Conservation (phyloP, 1,140 invertebrate species). For the Platyura marginata region DNA sequence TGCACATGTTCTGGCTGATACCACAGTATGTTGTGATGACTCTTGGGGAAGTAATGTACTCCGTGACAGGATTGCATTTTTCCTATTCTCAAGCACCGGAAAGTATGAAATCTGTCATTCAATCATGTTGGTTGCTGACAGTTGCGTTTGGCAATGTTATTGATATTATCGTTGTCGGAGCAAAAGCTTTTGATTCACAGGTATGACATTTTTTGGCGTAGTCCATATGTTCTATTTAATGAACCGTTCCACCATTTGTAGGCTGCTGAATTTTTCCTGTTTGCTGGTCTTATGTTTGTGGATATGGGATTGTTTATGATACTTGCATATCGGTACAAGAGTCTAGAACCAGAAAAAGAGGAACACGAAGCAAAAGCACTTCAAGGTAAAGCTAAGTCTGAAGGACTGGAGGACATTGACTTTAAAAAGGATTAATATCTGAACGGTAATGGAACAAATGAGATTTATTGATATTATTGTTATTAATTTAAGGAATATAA, state of each 20-base stretch:
- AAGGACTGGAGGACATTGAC: no score
- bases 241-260: no score
- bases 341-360: no score
- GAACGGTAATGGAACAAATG: no score
- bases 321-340: slow-evolving; percentile 55
- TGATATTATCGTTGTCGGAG: slow-evolving; percentile 54
- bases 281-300: slow-evolving; percentile 63
- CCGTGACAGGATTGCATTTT: slow-evolving; percentile 54
- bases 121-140: slow-evolving; percentile 61
- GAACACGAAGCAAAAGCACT: no score
- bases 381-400: no score
- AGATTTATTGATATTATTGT: no score
- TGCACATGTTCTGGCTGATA: slow-evolving; percentile 60
- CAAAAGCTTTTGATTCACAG: slow-evolving; percentile 42
- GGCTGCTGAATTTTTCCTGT: slow-evolving; percentile 74
- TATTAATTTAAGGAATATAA: no score
- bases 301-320: slow-evolving; percentile 66
- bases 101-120: slow-evolving; percentile 60
- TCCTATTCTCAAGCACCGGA: slow-evolving; percentile 32
- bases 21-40: slow-evolving; percentile 73
- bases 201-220: slow-evolving; percentile 19
- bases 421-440: no score
- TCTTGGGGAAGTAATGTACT: slow-evolving; percentile 49
- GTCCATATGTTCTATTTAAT: no score
- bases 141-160: slow-evolving; percentile 65